phyloP scores from a whole-genome alignment of 2,888 invertebrate species.

The Graphium colonna region DNA sequence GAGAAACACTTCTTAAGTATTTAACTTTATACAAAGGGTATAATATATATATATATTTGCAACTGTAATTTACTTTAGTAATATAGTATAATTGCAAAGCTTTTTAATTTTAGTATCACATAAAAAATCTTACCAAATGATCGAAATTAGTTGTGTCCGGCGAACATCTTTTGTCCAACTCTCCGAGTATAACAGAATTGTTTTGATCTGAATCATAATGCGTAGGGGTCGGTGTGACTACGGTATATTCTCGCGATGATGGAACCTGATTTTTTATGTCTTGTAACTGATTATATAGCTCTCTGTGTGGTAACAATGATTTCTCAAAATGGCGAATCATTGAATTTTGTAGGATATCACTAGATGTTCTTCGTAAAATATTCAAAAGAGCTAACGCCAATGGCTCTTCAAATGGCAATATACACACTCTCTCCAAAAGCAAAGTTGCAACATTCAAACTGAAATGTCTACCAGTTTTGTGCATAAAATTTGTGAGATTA shows the following conservation, averaged over 20 bases:
- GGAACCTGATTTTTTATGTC: conserved; percentile 25
- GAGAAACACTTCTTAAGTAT: too few species aligned
- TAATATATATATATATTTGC: too few species aligned
- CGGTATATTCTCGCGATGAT: background rate
- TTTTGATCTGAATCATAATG: conserved; percentile 1
- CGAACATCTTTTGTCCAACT: conserved; percentile 34
- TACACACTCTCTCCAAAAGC: conserved; percentile 56
- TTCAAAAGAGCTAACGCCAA: conserved; percentile 43
- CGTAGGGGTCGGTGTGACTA: background rate
- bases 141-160: conserved; percentile 60
- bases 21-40: too few species aligned
- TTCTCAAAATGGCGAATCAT: conserved; percentile 47
- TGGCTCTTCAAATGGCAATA: conserved; percentile 49
- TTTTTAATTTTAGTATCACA: too few species aligned
- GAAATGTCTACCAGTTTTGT: conserved; percentile 37
- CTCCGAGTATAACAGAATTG: conserved; percentile 1
- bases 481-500: conserved; percentile 49
- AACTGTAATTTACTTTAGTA: too few species aligned
- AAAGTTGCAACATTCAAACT: conserved; percentile 39
- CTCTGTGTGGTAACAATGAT: conserved; percentile 33
- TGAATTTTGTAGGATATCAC: conserved; percentile 39
- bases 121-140: conserved; percentile 46
- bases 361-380: conserved; percentile 47
- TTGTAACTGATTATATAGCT: conserved; percentile 37
- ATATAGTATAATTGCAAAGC: too few species aligned